Base-by-base conservation (phyloP, 2,888 invertebrate species). In the Amorpha juglandis region DNA sequence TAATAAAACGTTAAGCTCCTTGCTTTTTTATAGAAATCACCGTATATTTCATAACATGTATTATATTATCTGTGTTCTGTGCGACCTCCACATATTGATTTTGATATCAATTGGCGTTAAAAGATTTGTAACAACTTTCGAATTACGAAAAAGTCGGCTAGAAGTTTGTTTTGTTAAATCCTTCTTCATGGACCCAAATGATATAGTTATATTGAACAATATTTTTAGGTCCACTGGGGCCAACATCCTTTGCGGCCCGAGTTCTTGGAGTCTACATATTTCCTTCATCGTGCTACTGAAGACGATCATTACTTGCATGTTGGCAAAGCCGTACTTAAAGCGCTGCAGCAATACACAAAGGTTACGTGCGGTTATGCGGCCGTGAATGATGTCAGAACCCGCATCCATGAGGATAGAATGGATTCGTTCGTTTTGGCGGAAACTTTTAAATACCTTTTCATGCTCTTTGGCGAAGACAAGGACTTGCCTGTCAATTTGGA, bases 311-410 rank as follows among this genome's bases (percentile, higher is more conserved):
- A 99, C 85, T 92, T 99, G 68, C 96, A 97, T 77, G 94, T 98
- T 0, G 99, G 99, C 1, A 96, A 97, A 78, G 96, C 96, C 69
- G 98, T 98, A 0, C 92, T 99, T 45, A 96, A 96, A 78, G 97
- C 98, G 67, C 93, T 99, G 35, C 98, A 99, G 83, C 96, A 96
- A 74, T 96, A 98, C 90, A 97, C 99, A 0, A 94, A 97, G 77
- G 99, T 99, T n/a, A 95, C 97, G 1, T 99, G 99, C 86, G 99
- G 99, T 0, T 99, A 98, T 91, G 99, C 99, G 0, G 98, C 99
- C 1, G 97, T 99, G n/a, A 98, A 98, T 78, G 98, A 99, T 88
- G 97, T 99, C 0, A 95, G 98, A 58, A 98, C 98, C 0, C 96
- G 97, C 38, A 95, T 95, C 68, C 98, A 98, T 81, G 99, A 99